Conservation (phyloP, 2,113 vertebrate species). For the Oxyura jamaicensis region DNA sequence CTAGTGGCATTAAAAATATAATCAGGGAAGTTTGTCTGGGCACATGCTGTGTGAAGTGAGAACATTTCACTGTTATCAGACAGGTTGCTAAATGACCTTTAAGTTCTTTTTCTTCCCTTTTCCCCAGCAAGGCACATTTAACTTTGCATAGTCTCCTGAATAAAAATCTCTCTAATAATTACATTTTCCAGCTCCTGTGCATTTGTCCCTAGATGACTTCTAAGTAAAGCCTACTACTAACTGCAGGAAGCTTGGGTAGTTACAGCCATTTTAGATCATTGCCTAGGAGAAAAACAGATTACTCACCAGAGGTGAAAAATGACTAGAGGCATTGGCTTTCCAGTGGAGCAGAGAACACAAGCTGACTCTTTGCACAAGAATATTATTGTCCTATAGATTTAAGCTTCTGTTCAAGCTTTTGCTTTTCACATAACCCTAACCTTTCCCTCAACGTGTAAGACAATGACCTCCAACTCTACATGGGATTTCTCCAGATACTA, state of each 20-base stretch:
- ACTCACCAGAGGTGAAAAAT: neutral
- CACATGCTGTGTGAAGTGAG: neutral
- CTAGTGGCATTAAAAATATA: neutral
- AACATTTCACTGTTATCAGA: constrained; percentile 31
- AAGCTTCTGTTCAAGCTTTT: neutral
- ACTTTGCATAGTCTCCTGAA: constrained; percentile 9
- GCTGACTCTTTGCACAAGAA: neutral
- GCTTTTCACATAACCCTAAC: neutral
- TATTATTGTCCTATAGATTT: neutral
- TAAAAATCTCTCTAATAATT: constrained; percentile 48
- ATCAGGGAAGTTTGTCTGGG: constrained; percentile 8
- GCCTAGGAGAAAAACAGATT: neutral
- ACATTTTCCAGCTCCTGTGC: neutral
- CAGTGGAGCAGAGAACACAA: accelerated
- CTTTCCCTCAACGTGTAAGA: neutral
- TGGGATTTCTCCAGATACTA: neutral
- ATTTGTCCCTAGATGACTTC: constrained; percentile 18
- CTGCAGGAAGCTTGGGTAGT: neutral
- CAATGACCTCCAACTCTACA: neutral
- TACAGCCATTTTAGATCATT: neutral
- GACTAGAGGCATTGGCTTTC: neutral
- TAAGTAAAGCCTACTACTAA: neutral
- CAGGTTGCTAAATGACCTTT: constrained; percentile 60
- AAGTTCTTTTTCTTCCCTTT: neutral
- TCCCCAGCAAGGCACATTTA: constrained; percentile 9